Base-by-base conservation (phyloP, 2,113 vertebrate species). In the Ictalurus furcatus region DNA sequence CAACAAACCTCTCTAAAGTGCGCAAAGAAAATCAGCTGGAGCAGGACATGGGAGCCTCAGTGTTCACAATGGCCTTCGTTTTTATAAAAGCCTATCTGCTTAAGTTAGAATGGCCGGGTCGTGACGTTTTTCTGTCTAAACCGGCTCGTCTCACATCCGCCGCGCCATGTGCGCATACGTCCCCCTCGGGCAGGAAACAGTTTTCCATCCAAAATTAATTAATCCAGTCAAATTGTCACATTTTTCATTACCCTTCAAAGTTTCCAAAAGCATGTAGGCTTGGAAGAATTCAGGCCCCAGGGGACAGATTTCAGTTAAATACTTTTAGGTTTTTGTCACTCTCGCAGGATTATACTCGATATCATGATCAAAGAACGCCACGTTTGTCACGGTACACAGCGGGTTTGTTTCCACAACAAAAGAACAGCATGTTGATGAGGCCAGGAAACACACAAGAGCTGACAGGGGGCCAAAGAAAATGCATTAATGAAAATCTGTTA, bases 131-230 rank as follows among this genome's bases (percentile, higher is more conserved):
- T 44, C 59, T 40, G 58, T 61, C 54, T 37, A 8, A 56, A 52
- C 28, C n/a, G 4, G n/a, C 56, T 67, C 23, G 28, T 79, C 76
- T 71, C 59, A 82, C 65, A 90, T 89, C 86, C 78, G 58, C 52
- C 37, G 63, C 12, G 0, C 65, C 65, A 12, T 44, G 56, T 65
- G 73, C 86, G 87, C 80, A 90, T n/a, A 86, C 84, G 4, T 83
- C 14, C 84, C 28, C 92, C 87, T 80, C 54, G 40, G 90, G 88
- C 89, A 87, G 56, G 87, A 91, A 81, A 93, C 87, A 89, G 69
- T 87, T 89, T 90, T 88, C 74, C 58, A 90, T 78, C 67, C 85
- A 86, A 88, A 89, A 93, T 92, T 59, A 91, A 93, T 92, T 90
- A 90, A 90, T 88, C 54, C 82, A 84, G 78, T 90, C 69, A 85